Conservation (phyloP, 2,797 vertebrate species). For the Neosilurus mollespiculum region DNA sequence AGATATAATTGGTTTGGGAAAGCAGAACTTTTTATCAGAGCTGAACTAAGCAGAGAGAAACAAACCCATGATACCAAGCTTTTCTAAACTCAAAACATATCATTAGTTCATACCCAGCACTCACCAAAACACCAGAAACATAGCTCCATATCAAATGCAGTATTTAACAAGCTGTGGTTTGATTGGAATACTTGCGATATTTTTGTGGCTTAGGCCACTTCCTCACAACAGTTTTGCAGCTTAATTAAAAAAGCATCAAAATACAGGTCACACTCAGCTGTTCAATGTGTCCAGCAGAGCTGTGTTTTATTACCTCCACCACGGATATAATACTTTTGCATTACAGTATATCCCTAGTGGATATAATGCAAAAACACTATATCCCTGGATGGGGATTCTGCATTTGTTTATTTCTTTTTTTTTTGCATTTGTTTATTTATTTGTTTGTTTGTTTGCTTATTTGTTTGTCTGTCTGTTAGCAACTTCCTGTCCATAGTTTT, state of each 20-base stretch:
- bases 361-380: no score
- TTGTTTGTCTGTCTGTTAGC: no score
- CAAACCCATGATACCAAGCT: background rate
- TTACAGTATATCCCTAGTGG: no score
- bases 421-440: no score
- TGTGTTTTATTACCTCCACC: background rate
- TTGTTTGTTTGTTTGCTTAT: no score
- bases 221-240: background rate
- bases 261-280: background rate
- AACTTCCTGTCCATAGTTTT: no score
- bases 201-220: background rate
- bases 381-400: no score
- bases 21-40: background rate
- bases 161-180: background rate
- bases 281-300: background rate
- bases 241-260: background rate
- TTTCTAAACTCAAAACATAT: background rate
- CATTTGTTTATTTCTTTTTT: no score
- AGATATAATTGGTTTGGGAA: constrained; percentile 12
- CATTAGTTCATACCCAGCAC: background rate
- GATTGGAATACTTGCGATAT: background rate
- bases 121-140: background rate
- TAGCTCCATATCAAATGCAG: constrained; percentile 5
- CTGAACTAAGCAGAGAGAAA: background rate
- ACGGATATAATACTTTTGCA: no score